These are phyloP conservation scores for Aleiodes alternator DNA, from an alignment of 2,888 invertebrate species.

Conservation along the genomic window DNA sequence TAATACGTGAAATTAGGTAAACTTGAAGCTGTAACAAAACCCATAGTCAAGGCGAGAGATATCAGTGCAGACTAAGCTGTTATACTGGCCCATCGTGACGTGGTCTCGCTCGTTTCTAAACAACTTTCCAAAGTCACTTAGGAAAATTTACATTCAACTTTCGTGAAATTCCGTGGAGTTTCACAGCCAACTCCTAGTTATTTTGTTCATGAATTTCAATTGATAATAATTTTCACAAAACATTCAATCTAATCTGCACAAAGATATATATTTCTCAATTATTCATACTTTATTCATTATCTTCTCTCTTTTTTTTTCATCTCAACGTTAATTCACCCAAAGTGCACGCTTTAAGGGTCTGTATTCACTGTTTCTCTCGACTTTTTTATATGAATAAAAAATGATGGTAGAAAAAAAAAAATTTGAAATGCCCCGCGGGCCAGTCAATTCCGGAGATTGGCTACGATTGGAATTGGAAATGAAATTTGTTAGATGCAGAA, in stretches of 20 bases:
- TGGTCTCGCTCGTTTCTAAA: slow-evolving; percentile 20
- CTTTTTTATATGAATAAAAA: slow-evolving; percentile 32
- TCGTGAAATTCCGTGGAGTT: slow-evolving; percentile 20
- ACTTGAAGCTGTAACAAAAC: slow-evolving; percentile 57
- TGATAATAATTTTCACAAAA: slow-evolving; percentile 19
- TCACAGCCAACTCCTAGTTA: slow-evolving; percentile 5
- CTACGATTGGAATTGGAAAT: slow-evolving; percentile 67
- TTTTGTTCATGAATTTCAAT: slow-evolving; percentile 10
- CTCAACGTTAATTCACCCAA: background rate
- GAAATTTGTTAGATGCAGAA: slow-evolving; percentile 65
- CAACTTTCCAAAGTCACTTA: slow-evolving; percentile 64
- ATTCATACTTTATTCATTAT: background rate
- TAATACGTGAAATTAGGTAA: slow-evolving; percentile 56
- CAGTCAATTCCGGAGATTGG: slow-evolving; percentile 65
- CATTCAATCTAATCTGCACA: background rate
- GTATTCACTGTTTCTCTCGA: background rate
- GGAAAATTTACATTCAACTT: slow-evolving; percentile 61
- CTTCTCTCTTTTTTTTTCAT: background rate
- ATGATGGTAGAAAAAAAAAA: slow-evolving; percentile 36
- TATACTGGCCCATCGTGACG: slow-evolving; percentile 46
- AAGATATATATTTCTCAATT: background rate
- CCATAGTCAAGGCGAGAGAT: slow-evolving; percentile 51
- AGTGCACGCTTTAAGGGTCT: slow-evolving; percentile 9
- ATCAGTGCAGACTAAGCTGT: slow-evolving; percentile 57
- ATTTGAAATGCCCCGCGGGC: slow-evolving; percentile 40